These are phyloP conservation scores for Hydroisotoma schaefferi DNA, from an alignment of 2,888 invertebrate species.

Conservation along the genomic window DNA sequence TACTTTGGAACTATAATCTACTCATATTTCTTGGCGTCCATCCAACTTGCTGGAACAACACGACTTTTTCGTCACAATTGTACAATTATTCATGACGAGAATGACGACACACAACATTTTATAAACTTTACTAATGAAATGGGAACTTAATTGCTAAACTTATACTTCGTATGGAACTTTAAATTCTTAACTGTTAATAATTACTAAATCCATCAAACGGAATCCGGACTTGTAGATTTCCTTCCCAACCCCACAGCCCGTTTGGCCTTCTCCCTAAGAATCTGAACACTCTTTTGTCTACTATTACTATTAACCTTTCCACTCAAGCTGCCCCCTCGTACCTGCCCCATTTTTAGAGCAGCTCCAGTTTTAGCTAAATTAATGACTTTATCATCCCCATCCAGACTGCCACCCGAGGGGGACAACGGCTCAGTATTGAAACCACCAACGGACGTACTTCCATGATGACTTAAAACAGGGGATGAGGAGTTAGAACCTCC, in stretches of 20 bases:
- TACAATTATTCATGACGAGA: too few species aligned
- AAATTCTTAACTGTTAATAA: neutral
- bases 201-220: neutral
- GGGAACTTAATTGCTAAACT: too few species aligned
- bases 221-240: constrained; percentile 3
- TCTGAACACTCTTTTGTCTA: constrained; percentile 38
- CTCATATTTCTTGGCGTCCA: too few species aligned
- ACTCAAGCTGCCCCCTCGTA: neutral
- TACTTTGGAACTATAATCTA: too few species aligned
- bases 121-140: too few species aligned
- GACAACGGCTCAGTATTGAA: constrained; percentile 19
- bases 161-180: too few species aligned
- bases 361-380: constrained; percentile 34
- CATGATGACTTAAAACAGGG: neutral
- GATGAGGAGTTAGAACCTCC: constrained; percentile 18
- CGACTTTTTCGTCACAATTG: too few species aligned
- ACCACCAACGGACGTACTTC: constrained; percentile 18
- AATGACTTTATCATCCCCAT: constrained; percentile 42
- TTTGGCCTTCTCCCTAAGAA: constrained; percentile 40
- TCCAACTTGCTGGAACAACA: too few species aligned
- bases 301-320: constrained; percentile 10
- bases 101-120: too few species aligned
- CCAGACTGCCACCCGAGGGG: too few species aligned
- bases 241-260: neutral
- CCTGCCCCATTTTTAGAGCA: neutral